Evolutionary conservation across 2,888 invertebrate species (phyloP), one percentile per base, ranked within the genome.

Genomic region (Campopleginae sp.): DNA sequence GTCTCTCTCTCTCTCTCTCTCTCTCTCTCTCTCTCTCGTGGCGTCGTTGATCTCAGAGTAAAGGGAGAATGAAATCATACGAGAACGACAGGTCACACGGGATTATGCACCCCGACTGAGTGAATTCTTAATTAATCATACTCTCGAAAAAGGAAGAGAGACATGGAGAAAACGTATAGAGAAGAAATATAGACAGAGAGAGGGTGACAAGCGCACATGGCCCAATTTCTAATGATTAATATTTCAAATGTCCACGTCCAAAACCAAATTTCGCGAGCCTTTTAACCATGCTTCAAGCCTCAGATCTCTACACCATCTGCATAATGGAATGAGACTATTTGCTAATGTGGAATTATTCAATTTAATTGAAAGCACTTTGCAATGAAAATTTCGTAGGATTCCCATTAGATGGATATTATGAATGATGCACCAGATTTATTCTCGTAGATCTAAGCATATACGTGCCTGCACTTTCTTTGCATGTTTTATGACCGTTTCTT

Each of bases 191-290:
- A 71, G 71, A 54, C 8, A 38, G 48, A 10, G 63, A 63, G 5
- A 48, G 38, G 48, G 51, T 6, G 27, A 61, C 17, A 27, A 51
- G 66, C 48, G 38, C 42, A n/a, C 54, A 44, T 85, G 84, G 78
- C 81, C 84, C 74, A 78, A 81, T 85, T 85, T 78, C 58, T 44
- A 17, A 33, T 6, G n/a, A 65, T 85, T 75, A 81, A 85, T 81
- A 75, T 74, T 85, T 78, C 68, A 81, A 19, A 33, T 33, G 54
- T 12, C 31, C 58, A 33, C 44, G 14, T 66, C 68, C 74, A 58
- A 78, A 23, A 38, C 27, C 31, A 38, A 74, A 51, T 31, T 42
- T 42, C 61, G 23, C 19, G 44, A 14, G 46, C 48, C 33, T 66
- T 70, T 58, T 51, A 48, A 76, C 76, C 63, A 71, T 65, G 31